phyloP scores from a whole-genome alignment of 2,797 vertebrate species.

The Florisuga fusca region DNA sequence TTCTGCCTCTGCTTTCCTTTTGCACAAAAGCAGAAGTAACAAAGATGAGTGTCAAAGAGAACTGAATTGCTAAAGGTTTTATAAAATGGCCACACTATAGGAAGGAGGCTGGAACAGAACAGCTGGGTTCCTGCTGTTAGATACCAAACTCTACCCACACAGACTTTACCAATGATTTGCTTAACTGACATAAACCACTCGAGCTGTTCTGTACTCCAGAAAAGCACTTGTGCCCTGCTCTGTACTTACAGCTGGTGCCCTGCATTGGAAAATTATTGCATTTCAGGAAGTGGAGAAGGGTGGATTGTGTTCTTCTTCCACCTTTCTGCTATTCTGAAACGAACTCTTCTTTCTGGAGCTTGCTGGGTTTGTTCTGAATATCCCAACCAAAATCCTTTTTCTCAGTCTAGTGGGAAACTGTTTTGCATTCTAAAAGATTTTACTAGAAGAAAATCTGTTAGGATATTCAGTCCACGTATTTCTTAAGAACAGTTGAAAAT shows the following conservation, averaged over 20 bases:
- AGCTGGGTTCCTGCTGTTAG: conserved; percentile 70
- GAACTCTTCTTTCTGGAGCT: not conserved
- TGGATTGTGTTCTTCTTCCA: not conserved
- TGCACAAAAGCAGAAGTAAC: conserved; percentile 43
- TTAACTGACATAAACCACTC: not conserved
- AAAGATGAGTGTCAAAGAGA: conserved; percentile 43
- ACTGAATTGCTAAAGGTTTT: conserved; percentile 51
- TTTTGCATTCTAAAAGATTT: conserved; percentile 34
- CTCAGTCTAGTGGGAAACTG: not conserved
- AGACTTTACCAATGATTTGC: not conserved
- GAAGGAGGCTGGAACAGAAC: conserved; percentile 42
- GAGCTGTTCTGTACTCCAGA: not conserved
- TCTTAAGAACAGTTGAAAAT: conserved; percentile 26
- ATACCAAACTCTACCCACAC: conserved; percentile 54
- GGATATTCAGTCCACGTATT: not conserved
- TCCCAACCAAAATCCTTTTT: not conserved
- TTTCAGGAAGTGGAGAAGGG: not conserved
- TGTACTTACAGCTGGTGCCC: not conserved
- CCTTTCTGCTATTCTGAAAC: not conserved
- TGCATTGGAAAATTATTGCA: not conserved
- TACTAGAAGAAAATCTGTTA: not conserved
- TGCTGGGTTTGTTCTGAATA: not conserved
- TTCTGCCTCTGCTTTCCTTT: not conserved
- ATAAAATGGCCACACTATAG: conserved; percentile 12
- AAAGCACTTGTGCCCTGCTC: not conserved